Percentiles rank a stretch among this genome's conserved stretches.
Conservation (phyloP, 2,113 vertebrate genomes). For the Toxotes jaculatrix region DNA sequence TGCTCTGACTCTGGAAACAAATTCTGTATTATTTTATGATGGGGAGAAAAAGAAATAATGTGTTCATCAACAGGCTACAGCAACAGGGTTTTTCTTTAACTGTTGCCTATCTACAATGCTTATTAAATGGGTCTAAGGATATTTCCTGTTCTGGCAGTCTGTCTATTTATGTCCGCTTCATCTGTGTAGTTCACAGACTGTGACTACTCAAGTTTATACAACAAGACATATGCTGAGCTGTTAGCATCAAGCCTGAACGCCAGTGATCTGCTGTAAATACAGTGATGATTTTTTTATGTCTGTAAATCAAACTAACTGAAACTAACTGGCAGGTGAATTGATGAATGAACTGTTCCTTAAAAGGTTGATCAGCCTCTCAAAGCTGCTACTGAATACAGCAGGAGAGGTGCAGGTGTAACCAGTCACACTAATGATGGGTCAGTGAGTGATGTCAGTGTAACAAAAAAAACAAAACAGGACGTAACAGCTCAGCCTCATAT, state of each 20-base stretch:
- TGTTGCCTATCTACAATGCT: not conserved
- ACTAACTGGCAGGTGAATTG: not conserved
- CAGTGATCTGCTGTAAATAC: not conserved
- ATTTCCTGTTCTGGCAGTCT: not conserved
- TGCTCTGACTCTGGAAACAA: not conserved
- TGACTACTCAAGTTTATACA: not conserved
- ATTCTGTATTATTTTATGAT: not conserved
- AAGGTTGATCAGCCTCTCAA: not conserved
- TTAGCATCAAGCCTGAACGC: not conserved
- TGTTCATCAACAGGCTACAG: not conserved
- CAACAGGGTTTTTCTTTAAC: too few relatives aligned
- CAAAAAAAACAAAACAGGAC: not conserved
- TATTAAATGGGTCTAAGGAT: not conserved
- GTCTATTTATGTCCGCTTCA: not conserved
- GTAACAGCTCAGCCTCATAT: not conserved
- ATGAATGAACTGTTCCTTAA: not conserved
- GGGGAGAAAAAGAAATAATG: not conserved
- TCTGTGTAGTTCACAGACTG: not conserved
- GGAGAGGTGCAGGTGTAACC: not conserved
- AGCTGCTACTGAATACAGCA: not conserved
- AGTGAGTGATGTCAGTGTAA: not conserved
- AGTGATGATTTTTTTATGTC: not conserved
- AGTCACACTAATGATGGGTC: not conserved
- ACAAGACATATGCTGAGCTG: not conserved
- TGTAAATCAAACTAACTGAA: not conserved